Base-by-base conservation (phyloP, 1,140 invertebrate species). In the Caenorhabditis brenneri region DNA sequence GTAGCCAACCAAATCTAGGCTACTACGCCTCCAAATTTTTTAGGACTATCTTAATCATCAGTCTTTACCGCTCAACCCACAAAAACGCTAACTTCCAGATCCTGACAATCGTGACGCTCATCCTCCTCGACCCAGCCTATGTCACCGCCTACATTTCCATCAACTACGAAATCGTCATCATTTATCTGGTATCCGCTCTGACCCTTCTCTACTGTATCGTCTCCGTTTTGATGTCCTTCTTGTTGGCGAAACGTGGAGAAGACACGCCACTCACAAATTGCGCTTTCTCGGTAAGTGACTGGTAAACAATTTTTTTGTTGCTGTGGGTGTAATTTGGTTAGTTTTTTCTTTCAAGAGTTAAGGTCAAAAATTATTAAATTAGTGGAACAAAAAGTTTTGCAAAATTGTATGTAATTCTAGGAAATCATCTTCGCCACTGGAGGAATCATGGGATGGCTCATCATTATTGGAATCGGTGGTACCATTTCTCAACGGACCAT, bases 111-210 rank as follows among this genome's bases (percentile, higher is more conserved):
- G 86, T 82, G 5, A 83, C 85, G 16, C 81, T 87, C 16, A 87
- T 87, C 51, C 86, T 87, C 7, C 81, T 87, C 10, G 86, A 87
- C 24, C 86, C 86, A 16, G 69, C 78, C 39, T 87, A 87, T 53
- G 82, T 86, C 15, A 86, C 86, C 15, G 86, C 86, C 19, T 87
- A 87, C 85, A 87, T 87, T 53, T 84, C 80, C 0, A 83, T 87
- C 51, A 87, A 87, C 74, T 87, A 87, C 31, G 84, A 87, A 27
- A 87, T 86, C 36, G 86, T 87, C 65, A 83, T 87, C 82, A 87
- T 86, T 39, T 87, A 87, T 69, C 29, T 87, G 24, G 80, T 87
- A 0, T 86, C 86, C 9, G 86, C 84, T 6, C 78, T 87, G 7
- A 87, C 86, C 0, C 86, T 87, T 29, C 85, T 87, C 55, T 87